Conservation (phyloP, 2,888 invertebrate genomes). For the Altica lythri region DNA sequence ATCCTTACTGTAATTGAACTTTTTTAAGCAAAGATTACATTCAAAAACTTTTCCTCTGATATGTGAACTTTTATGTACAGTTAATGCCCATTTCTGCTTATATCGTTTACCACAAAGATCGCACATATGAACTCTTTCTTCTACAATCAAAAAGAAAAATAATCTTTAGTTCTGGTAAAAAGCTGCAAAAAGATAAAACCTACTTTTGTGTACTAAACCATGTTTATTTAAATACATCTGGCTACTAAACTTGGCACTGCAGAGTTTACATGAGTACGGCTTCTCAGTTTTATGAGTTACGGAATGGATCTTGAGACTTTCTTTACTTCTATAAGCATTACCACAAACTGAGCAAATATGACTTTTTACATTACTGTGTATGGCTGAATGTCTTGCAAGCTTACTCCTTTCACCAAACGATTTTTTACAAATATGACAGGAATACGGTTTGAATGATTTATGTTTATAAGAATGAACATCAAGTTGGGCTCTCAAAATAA, state of each 20-base stretch:
- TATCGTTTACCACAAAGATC: conserved; percentile 66
- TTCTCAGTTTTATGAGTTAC: conserved; percentile 67
- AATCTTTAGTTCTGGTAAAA: not conserved
- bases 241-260: conserved; percentile 65
- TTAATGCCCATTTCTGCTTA: conserved; percentile 64
- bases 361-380: conserved; percentile 62
- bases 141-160: conserved; percentile 49
- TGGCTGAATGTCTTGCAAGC: conserved; percentile 71
- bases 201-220: conserved; percentile 63
- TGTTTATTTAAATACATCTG: conserved; percentile 73
- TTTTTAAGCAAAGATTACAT: conserved; percentile 69
- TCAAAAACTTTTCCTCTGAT: conserved; percentile 60
- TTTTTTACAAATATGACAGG: conserved; percentile 69
- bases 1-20: conserved; percentile 71
- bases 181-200: conserved; percentile 31
- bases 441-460: conserved; percentile 64
- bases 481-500: conserved; percentile 72
- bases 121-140: conserved; percentile 63
- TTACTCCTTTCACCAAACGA: conserved; percentile 72
- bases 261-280: conserved; percentile 65
- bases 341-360: conserved; percentile 66
- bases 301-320: conserved; percentile 65
- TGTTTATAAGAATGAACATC: conserved; percentile 75
- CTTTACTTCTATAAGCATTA: conserved; percentile 64
- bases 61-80: conserved; percentile 63